These are phyloP conservation scores for Trichonephila clavata DNA, from an alignment of 1,140 invertebrate genomes.

Conservation along the genomic window DNA sequence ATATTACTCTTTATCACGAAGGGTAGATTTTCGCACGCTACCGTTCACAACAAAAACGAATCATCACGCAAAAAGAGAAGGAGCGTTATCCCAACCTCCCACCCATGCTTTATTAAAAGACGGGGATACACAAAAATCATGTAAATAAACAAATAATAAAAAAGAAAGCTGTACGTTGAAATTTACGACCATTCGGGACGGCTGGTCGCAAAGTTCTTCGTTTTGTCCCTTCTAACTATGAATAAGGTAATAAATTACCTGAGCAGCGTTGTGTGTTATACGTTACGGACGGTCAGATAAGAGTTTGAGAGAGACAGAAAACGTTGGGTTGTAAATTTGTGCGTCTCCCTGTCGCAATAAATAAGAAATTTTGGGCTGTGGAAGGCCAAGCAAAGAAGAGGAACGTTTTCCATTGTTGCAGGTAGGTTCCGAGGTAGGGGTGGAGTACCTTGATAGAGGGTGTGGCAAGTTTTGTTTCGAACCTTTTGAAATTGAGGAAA, in stretches of 20 bases:
- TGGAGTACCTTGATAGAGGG: constrained; percentile 31
- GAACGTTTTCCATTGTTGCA: constrained; percentile 21
- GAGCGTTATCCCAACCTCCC: not conserved
- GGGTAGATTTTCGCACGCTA: constrained; percentile 15
- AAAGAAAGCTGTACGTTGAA: constrained; percentile 1
- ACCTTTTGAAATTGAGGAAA: constrained; percentile 44
- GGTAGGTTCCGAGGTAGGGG: constrained; percentile 33
- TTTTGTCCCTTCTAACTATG: constrained; percentile 66
- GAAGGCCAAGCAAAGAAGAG: constrained; percentile 33
- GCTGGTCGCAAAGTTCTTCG: constrained; percentile 52
- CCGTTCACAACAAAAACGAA: constrained; percentile 51
- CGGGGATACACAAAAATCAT: not conserved
- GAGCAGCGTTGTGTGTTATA: constrained; percentile 15
- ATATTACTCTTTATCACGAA: constrained; percentile 50
- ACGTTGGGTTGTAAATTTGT: constrained; percentile 58
- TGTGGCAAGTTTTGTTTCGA: constrained; percentile 44
- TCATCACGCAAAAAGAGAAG: constrained; percentile 27
- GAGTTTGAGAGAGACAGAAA: constrained; percentile 5
- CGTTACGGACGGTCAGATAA: constrained; percentile 45
- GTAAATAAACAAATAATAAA: constrained; percentile 17
- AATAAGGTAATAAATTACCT: constrained; percentile 68
- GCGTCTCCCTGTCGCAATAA: constrained; percentile 60
- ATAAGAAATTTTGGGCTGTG: constrained; percentile 57
- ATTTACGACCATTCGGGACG: constrained; percentile 59
- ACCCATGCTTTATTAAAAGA: constrained; percentile 25